Conservation (phyloP, 2,888 invertebrate genomes). For the Adineta ricciae region DNA sequence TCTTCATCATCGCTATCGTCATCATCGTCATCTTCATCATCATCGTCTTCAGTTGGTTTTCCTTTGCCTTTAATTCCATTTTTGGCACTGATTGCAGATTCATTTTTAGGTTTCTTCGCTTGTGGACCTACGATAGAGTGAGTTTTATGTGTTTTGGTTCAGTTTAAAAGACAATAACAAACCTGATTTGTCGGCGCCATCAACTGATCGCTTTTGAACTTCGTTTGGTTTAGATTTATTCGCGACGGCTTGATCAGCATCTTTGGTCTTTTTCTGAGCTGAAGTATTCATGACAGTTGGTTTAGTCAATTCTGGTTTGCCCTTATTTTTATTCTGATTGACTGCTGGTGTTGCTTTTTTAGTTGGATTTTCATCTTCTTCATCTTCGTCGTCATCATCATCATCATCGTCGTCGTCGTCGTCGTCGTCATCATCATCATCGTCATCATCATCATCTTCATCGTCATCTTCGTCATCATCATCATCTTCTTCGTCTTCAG, state of each 20-base stretch:
- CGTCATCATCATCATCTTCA: not conserved
- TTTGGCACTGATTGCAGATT: not conserved
- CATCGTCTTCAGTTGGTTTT: not conserved
- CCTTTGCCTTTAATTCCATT: not conserved
- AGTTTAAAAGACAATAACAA: not conserved
- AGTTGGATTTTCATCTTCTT: not conserved
- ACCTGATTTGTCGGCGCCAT: not conserved
- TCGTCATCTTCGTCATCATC: not conserved
- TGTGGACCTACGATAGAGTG: not conserved
- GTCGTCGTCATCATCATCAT: not conserved
- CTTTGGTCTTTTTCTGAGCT: not conserved
- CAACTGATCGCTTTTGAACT: not conserved
- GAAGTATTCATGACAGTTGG: not conserved
- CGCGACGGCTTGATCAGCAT: not conserved
- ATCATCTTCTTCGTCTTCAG: not conserved
- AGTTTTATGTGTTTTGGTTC: no score
- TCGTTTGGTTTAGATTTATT: not conserved
- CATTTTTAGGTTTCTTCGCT: not conserved
- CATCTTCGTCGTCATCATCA: not conserved
- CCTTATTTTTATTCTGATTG: not conserved
- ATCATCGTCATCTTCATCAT: not conserved
- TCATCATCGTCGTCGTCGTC: not conserved
- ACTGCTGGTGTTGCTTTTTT: not conserved
- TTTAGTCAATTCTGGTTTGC: not conserved
- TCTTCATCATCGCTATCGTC: not conserved